Evolutionary conservation across 1,140 invertebrate species (phyloP).

Genomic region (Drosophila tristis): DNA sequence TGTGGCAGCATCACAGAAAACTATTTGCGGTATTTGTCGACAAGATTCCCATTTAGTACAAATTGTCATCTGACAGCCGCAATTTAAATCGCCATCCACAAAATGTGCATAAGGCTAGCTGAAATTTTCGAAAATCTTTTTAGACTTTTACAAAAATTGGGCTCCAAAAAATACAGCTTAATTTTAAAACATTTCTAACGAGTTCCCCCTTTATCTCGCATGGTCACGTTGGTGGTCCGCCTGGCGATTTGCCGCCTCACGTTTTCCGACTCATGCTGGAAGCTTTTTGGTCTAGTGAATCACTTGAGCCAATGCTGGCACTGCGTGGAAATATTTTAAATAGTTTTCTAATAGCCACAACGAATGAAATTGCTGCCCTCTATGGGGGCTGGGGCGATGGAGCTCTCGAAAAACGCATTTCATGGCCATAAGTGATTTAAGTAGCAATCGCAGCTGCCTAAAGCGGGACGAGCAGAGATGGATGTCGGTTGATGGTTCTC

Average conservation of each 20-base stretch:
- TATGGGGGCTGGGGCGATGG: slow-evolving; percentile 33
- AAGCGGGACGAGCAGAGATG: not conserved
- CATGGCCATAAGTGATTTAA: slow-evolving; percentile 61
- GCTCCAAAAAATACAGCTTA: slow-evolving; percentile 33
- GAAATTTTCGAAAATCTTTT: slow-evolving; percentile 54
- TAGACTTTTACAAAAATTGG: slow-evolving; percentile 71
- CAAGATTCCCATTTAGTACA: slow-evolving; percentile 70
- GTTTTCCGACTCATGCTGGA: slow-evolving; percentile 62
- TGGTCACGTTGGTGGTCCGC: slow-evolving; percentile 66
- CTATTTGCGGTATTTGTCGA: slow-evolving; percentile 65
- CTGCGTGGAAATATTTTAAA: slow-evolving; percentile 78
- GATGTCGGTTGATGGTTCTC: slow-evolving; percentile 10
- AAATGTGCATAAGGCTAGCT: slow-evolving; percentile 56
- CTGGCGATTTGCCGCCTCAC: slow-evolving; percentile 66
- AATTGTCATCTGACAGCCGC: slow-evolving; percentile 65
- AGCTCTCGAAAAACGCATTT: slow-evolving; percentile 40
- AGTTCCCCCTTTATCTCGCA: slow-evolving; percentile 37
- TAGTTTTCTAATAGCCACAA: slow-evolving; percentile 74
- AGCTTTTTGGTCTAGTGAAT: slow-evolving; percentile 37
- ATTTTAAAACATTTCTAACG: slow-evolving; percentile 57
- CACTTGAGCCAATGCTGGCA: slow-evolving; percentile 33
- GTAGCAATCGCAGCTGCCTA: slow-evolving; percentile 47
- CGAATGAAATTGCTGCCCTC: slow-evolving; percentile 61
- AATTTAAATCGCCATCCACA: slow-evolving; percentile 63
- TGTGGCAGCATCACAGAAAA: slow-evolving; percentile 18